Base-by-base conservation (phyloP, 2,888 invertebrate genomes). In the Cosmopolites sordidus region DNA sequence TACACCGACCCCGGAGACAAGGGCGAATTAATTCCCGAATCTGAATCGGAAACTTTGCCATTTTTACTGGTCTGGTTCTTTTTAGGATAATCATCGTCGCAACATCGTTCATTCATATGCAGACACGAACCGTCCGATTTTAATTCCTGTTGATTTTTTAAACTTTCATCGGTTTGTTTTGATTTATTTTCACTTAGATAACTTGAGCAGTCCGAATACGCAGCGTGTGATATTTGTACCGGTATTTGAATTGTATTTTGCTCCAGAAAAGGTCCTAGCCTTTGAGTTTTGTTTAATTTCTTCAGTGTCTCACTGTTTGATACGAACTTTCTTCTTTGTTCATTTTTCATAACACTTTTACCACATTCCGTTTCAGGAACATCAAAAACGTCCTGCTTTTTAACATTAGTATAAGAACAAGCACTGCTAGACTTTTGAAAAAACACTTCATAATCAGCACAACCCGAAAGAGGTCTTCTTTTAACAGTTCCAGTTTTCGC, bases 401-500 rank as follows among this genome's bases (percentile, higher is more conserved):
- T n/a, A n/a, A n/a, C n/a, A n/a, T n/a, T n/a, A n/a, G n/a, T n/a
- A n/a, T n/a, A n/a, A n/a, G n/a, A n/a, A n/a, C n/a, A n/a, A n/a
- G n/a, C n/a, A 16, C 9, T 6, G 16, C 42, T 18, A 2, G 17
- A 18, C 4, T n/a, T n/a, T 42, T 12, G 22, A 18, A 42, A 18
- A 4, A 43, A 15, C 12, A 27, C 39, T 11, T 12, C 39, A 33
- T 30, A 16, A 11, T 38, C 42, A 6, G n/a, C 16, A 27, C 51
- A 48, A 16, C 27, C 48, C 16, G 84, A 83, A 22, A 78, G 76
- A 48, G 83, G 80, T 59, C 86, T 76, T 60, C 85, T 75, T 68
- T 85, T 86, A 2, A 87, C 85, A 1, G 87, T 87, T 11, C 86
- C 86, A 1, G 86, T 87, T 67, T 79, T 79, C 22, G 80, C 75